Evolutionary conservation across 2,888 invertebrate species (phyloP).

Genomic region (Epicampocera succincta): DNA sequence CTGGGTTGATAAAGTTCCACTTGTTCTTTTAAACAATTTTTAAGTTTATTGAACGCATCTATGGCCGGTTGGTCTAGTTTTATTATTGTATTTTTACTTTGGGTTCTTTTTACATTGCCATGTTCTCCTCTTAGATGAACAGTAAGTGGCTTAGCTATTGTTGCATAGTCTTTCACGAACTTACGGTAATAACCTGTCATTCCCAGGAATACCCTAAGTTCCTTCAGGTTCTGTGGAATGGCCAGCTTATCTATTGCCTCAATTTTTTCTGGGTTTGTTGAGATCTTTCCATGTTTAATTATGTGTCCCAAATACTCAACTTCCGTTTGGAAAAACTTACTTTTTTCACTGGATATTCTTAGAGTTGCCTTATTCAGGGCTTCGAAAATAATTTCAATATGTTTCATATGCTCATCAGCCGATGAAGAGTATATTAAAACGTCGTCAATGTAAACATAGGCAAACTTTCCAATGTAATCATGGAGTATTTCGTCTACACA

Average conservation of each 20-base stretch:
- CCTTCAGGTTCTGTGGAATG: background rate
- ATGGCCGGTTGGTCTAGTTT: too few relatives aligned
- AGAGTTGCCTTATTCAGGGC: background rate
- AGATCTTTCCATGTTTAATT: background rate
- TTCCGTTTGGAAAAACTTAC: too few relatives aligned
- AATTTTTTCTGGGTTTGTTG: constrained; percentile 2
- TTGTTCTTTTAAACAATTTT: constrained; percentile 1
- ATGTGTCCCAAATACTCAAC: background rate
- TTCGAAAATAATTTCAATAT: background rate
- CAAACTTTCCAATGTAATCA: background rate
- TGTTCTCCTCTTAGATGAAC: too few relatives aligned
- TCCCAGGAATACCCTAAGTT: background rate
- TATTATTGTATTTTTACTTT: too few relatives aligned
- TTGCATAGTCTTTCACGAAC: background rate
- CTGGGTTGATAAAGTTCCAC: background rate
- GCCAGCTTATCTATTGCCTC: background rate
- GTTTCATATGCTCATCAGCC: too few relatives aligned
- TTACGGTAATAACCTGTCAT: constrained; percentile 2
- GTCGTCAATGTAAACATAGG: constrained; percentile 4
- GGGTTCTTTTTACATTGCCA: background rate
- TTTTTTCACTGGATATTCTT: background rate
- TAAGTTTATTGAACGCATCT: background rate
- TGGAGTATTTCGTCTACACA: background rate
- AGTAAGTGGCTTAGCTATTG: background rate
- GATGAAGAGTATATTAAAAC: background rate